phyloP scores from a whole-genome alignment of 2,888 invertebrate genomes.

The Cephus pygmeus region DNA sequence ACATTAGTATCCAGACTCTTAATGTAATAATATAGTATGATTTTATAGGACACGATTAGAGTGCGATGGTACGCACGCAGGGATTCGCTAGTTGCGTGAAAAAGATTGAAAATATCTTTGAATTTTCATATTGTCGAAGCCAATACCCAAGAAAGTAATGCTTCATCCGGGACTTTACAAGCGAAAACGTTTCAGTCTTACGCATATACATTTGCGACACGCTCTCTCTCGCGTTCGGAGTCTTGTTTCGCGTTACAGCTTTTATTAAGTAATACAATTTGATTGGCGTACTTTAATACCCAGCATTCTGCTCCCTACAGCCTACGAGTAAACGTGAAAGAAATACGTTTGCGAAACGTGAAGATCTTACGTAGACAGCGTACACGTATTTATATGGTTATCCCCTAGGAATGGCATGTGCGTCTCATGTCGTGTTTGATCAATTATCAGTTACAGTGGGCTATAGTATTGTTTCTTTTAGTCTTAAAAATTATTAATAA shows the following conservation, averaged over 20 bases:
- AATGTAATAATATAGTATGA: not conserved
- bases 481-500: conserved; percentile 36
- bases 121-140: not conserved
- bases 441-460: conserved; percentile 38
- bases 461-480: conserved; percentile 28
- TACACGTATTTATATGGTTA: conserved; percentile 38
- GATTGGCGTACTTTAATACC: not conserved
- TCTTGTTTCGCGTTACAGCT: conserved; percentile 29
- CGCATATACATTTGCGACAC: not conserved
- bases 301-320: not conserved
- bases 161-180: not conserved
- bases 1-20: not conserved
- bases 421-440: conserved; percentile 35
- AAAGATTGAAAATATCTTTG: not conserved
- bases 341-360: conserved; percentile 36
- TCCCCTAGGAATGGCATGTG: conserved; percentile 47
- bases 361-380: conserved; percentile 53
- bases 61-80: not conserved
- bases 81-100: not conserved
- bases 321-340: not conserved
- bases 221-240: not conserved
- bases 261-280: conserved; percentile 46
- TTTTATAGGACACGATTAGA: not conserved
- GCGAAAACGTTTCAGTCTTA: not conserved
- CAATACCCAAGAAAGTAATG: not conserved